Evolutionary conservation across 2,113 vertebrate genomes (phyloP).

Genomic region (Salvelinus fontinalis): DNA sequence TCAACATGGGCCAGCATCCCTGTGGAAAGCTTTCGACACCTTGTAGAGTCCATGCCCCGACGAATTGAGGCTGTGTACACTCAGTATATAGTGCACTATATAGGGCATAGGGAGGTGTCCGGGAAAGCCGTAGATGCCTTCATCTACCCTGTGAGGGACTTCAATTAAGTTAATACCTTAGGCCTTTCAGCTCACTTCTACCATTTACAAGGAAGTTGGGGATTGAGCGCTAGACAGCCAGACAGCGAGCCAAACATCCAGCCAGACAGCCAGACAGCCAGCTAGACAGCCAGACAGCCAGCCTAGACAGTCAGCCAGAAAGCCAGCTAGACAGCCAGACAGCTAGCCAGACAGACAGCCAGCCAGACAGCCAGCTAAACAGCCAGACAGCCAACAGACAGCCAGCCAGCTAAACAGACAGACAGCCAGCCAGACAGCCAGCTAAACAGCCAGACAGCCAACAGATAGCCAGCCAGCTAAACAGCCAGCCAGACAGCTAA

Average conservation of each 20-base stretch:
- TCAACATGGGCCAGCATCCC: too few relatives aligned
- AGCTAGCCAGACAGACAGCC: too few relatives aligned
- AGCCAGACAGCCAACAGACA: not conserved
- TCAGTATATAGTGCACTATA: too few relatives aligned
- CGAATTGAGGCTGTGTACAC: too few relatives aligned
- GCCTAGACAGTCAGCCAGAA: not conserved
- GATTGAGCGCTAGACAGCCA: constrained; percentile 26
- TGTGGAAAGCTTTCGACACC: too few relatives aligned
- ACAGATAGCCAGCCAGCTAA: not conserved
- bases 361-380: not conserved
- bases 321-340: not conserved
- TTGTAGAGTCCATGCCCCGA: too few relatives aligned
- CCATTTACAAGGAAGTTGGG: constrained; percentile 27
- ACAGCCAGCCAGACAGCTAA: not conserved
- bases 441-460: too few relatives aligned
- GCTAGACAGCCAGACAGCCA: not conserved
- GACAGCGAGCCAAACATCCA: not conserved
- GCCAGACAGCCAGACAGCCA: not conserved
- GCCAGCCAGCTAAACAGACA: not conserved
- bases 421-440: not conserved
- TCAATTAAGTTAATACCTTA: constrained; percentile 49
- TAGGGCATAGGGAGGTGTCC: too few relatives aligned
- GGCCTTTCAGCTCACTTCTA: constrained; percentile 31
- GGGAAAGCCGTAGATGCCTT: not conserved
- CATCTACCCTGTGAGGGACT: not conserved